phyloP scores from a whole-genome alignment of 2,797 vertebrate genomes.

The Molossus molossus region DNA sequence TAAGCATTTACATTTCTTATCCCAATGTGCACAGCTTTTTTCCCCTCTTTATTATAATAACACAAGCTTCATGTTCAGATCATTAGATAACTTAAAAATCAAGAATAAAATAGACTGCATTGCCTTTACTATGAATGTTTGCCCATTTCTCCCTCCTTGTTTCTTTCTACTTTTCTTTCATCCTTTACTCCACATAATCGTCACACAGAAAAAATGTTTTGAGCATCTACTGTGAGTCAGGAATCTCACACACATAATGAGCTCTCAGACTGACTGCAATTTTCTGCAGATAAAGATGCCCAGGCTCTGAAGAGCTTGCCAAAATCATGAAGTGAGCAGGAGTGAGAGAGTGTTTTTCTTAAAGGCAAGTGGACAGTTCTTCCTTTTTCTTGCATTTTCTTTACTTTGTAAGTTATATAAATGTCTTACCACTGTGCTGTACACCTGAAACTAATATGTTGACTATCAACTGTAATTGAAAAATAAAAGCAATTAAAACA shows the following conservation, averaged over 20 bases:
- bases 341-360: background rate
- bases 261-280: background rate
- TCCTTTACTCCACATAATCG: background rate
- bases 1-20: background rate
- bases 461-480: background rate
- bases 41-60: slow-evolving; percentile 8
- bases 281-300: slow-evolving; percentile 7
- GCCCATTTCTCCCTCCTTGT: background rate
- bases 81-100: background rate
- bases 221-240: background rate
- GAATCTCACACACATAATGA: background rate
- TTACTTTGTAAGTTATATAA: background rate
- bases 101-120: background rate
- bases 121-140: background rate
- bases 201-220: background rate
- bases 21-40: background rate
- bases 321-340: background rate
- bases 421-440: background rate
- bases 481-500: background rate
- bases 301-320: background rate
- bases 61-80: background rate
- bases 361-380: background rate
- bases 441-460: background rate
- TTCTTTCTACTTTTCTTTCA: background rate
- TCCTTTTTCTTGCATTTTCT: background rate